These are phyloP conservation scores for Ophioninae sp. DNA, from an alignment of 2,888 invertebrate species.

Conservation along the genomic window DNA sequence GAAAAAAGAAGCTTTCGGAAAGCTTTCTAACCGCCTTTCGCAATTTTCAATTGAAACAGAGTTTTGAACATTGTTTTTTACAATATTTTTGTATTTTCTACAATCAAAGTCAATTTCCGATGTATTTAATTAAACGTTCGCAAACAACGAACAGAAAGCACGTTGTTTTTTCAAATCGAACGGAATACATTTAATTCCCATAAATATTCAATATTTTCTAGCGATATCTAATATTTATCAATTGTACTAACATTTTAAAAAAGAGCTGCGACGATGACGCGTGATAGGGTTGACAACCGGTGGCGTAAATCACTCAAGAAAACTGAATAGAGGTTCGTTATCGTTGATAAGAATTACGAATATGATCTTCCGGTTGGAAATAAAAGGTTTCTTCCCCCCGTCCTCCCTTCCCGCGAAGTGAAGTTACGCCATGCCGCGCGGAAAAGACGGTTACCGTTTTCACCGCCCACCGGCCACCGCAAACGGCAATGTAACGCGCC, in stretches of 20 bases:
- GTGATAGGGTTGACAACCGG: not conserved
- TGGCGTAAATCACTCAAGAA: constrained; percentile 17
- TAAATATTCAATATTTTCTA: not conserved
- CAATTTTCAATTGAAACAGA: too few relatives aligned
- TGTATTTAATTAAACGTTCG: too few relatives aligned
- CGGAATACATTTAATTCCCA: too few relatives aligned
- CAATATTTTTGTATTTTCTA: too few relatives aligned
- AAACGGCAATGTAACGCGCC: not conserved
- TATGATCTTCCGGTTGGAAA: constrained; percentile 22
- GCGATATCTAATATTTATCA: not conserved
- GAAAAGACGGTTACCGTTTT: constrained; percentile 12
- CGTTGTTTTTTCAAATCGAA: too few relatives aligned
- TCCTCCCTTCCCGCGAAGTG: not conserved
- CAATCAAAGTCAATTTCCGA: too few relatives aligned
- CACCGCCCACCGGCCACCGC: constrained; percentile 3
- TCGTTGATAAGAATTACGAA: constrained; percentile 31
- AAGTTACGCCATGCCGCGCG: not conserved
- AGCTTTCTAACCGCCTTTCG: too few relatives aligned
- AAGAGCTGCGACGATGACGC: constrained; percentile 3
- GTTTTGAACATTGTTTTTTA: too few relatives aligned
- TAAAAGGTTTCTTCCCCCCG: not conserved
- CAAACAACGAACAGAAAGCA: too few relatives aligned
- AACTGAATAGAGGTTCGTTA: constrained; percentile 48
- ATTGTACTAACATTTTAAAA: too few relatives aligned
- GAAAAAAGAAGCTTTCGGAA: too few relatives aligned